Evolutionary conservation across 1,140 invertebrate genomes (phyloP).

Genomic region (Drosophila mayri): DNA sequence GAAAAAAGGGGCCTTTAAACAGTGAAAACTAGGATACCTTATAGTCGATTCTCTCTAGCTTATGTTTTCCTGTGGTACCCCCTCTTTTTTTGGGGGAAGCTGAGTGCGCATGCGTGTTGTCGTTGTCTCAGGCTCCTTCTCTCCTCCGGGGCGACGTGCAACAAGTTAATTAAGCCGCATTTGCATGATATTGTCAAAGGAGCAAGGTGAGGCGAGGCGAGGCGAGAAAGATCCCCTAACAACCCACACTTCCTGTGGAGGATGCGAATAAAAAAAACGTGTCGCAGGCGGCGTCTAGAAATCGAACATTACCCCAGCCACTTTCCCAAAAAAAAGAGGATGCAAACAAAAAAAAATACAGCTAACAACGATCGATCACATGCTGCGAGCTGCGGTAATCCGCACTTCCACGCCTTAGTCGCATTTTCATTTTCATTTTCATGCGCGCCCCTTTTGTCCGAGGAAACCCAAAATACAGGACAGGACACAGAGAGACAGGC

Average conservation of each 20-base stretch:
- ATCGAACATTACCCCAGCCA: slow-evolving; percentile 20
- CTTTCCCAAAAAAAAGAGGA: slow-evolving; percentile 19
- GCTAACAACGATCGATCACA: slow-evolving; percentile 74
- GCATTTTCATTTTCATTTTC: slow-evolving; percentile 80
- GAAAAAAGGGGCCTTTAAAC: too few species aligned
- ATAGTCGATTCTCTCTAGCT: not conserved
- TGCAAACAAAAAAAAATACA: not conserved
- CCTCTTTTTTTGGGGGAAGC: slow-evolving; percentile 24
- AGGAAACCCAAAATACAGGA: slow-evolving; percentile 56
- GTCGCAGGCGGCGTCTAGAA: slow-evolving; percentile 71
- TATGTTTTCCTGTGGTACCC: not conserved
- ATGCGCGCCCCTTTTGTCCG: slow-evolving; percentile 72
- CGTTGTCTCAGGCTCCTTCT: slow-evolving; percentile 26
- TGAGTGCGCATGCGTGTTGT: slow-evolving; percentile 77
- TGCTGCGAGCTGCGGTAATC: slow-evolving; percentile 81
- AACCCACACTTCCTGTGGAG: slow-evolving; percentile 78
- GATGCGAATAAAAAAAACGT: slow-evolving; percentile 60
- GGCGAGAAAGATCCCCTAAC: slow-evolving; percentile 38
- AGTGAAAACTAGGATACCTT: not conserved
- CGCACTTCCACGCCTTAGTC: slow-evolving; percentile 81
- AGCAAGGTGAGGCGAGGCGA: not conserved
- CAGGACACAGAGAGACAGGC: slow-evolving; percentile 56
- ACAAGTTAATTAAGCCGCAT: slow-evolving; percentile 83
- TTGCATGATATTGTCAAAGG: slow-evolving; percentile 64
- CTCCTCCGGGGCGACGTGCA: slow-evolving; percentile 71